phyloP scores from a whole-genome alignment of 2,797 vertebrate species.

The Triplophysa bombifrons region DNA sequence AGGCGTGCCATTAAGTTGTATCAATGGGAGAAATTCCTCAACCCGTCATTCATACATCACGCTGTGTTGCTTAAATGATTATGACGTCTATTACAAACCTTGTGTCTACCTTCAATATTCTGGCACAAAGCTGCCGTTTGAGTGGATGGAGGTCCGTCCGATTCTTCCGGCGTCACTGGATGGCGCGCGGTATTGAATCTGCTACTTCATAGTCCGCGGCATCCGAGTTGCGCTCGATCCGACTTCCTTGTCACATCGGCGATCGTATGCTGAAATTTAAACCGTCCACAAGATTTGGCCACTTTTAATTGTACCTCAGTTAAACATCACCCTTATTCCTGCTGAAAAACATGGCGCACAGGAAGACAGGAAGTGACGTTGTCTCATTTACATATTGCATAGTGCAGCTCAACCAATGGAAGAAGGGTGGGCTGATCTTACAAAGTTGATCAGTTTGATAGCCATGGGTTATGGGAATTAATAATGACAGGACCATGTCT shows the following conservation, averaged over 20 bases:
- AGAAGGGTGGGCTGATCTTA: slow-evolving; percentile 41
- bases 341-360: slow-evolving; percentile 66
- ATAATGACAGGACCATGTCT: background rate
- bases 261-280: background rate
- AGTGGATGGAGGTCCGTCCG: slow-evolving; percentile 49
- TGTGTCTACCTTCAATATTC: slow-evolving; percentile 52
- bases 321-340: slow-evolving; percentile 55
- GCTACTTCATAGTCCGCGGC: slow-evolving; percentile 36
- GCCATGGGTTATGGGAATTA: slow-evolving; percentile 15
- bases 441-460: slow-evolving; percentile 45
- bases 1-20: background rate
- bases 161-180: slow-evolving; percentile 63
- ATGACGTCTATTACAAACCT: background rate
- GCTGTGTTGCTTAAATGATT: background rate
- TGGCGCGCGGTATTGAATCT: slow-evolving; percentile 52
- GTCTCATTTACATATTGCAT: slow-evolving; percentile 53
- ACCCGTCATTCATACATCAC: background rate
- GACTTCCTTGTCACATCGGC: background rate
- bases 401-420: slow-evolving; percentile 54
- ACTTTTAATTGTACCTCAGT: slow-evolving; percentile 53
- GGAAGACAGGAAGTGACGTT: slow-evolving; percentile 69
- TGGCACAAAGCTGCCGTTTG: slow-evolving; percentile 47
- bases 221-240: slow-evolving; percentile 9
- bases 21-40: background rate
- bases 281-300: slow-evolving; percentile 2